Base-by-base conservation (phyloP, 2,888 invertebrate genomes). In the Spialia ferax region DNA sequence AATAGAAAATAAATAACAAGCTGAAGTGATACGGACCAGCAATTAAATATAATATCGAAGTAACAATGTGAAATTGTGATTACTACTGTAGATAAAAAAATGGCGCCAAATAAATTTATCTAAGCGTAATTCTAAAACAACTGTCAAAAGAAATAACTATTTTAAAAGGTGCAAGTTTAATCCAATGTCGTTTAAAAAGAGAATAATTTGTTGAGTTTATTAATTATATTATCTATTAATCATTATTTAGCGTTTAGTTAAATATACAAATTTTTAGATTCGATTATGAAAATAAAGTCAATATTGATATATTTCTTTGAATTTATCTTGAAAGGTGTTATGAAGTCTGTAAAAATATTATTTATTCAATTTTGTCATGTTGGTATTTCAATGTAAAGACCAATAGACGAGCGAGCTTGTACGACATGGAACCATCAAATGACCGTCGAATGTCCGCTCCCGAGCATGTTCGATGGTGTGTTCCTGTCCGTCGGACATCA, bases 171-270 rank as follows among this genome's bases (percentile, higher is more conserved):
- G 45, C 45, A 42, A 5, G 4, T 48, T 48, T 10, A 18, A 5
- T 48, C 18, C 20, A 42, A 42, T n/a, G 42, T 42, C 42, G n/a
- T n/a, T 48, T 48, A 50, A 61, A 48, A 61, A 61, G 48, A 48
- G 32, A 50, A 48, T 26, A 45, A 60, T 50, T 11, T 45, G 18
- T 32, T 35, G 13, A 10, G 11, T 18, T 35, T 35, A 35, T 29
- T 29, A 29, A 29, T 29, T 29, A 35, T 35, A 35, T 35, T 35
- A 35, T 2, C 13, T 35, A 35, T 13, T 35, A 35, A 35, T 45
- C 1, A 18, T 18, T 45, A 18, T 45, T 18, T 15, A 45, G 18
- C 18, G 18, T 45, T 18, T 18, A 18, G 45, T 45, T 18, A 18
- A 45, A 45, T 45, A 18, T 45, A 45, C 15, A 8, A 18, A 15